Conservation (phyloP, 2,797 vertebrate genomes). For the Bovichtus diacanthus region DNA sequence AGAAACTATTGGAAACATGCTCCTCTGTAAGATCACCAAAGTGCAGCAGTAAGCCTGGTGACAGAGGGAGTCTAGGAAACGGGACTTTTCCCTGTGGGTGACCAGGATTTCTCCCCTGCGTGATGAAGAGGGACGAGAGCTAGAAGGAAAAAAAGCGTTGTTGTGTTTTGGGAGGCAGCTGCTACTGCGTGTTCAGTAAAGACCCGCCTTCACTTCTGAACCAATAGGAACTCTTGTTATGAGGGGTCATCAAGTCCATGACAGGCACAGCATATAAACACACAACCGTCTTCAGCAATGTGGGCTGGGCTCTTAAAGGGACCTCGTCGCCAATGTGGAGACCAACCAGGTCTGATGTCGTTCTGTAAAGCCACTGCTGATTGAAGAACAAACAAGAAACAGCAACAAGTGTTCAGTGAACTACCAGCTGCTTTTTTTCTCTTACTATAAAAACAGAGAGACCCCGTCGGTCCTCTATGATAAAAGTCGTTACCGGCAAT, state of each 20-base stretch:
- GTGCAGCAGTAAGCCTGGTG: not conserved
- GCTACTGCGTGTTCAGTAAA: slow-evolving; percentile 11
- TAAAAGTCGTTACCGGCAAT: slow-evolving; percentile 1
- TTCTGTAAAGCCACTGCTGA: not conserved
- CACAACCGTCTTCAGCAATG: not conserved
- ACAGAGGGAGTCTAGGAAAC: slow-evolving; percentile 7
- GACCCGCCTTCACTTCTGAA: slow-evolving; percentile 30
- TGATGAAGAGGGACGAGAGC: slow-evolving; percentile 2
- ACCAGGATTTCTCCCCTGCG: slow-evolving; percentile 4
- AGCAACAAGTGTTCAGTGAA: not conserved
- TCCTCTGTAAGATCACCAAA: slow-evolving; percentile 33
- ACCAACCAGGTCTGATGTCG: not conserved
- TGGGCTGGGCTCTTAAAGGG: slow-evolving; percentile 45
- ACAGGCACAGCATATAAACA: slow-evolving; percentile 44
- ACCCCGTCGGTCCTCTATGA: not conserved
- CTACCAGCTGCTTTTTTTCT: slow-evolving; percentile 23
- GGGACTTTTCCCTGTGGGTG: not conserved
- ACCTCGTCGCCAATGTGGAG: slow-evolving; percentile 2
- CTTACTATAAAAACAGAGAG: slow-evolving; percentile 19
- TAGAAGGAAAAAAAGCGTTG: slow-evolving; percentile 12
- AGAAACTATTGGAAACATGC: slow-evolving; percentile 22
- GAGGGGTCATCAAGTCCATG: slow-evolving; percentile 69
- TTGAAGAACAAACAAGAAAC: not conserved
- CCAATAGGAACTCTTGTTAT: slow-evolving; percentile 51
- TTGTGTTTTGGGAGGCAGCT: slow-evolving; percentile 18